Base-by-base conservation (phyloP, 1,140 invertebrate species). In the Stegodyphus dumicola region DNA sequence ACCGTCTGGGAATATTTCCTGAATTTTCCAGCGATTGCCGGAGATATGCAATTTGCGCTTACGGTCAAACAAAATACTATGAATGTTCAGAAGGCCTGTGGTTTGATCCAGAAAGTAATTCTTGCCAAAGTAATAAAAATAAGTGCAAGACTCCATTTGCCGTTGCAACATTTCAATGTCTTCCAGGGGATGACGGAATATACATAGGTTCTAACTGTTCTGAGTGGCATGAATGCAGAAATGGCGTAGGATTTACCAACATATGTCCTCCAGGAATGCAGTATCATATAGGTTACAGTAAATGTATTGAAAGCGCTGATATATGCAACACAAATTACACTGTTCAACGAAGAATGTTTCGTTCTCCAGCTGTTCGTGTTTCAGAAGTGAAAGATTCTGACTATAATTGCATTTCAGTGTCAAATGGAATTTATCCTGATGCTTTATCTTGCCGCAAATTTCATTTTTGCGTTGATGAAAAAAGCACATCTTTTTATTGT, bases 191-290 rank as follows among this genome's bases (percentile, higher is more conserved):
- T n/a, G 86, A 87, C 49, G 86, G 80, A n/a, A 60, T 84, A 9
- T 87, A 87, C 64, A n/a, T 75, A 10, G 60, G 33, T 11, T 17
- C 9, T 6, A 85, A 74, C 6, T 87, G 86, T 18, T 52, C 71
- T 0, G 10, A 66, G n/a, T 87, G 80, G 76, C 86, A 87, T 70
- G 86, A 87, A 79, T 87, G 86, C 60, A 52, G 80, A 51, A 74
- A 85, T 51, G 78, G 78, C 6, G 54, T 79, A 5, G 86, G 86
- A 1, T 77, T 77, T 60, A 85, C 81, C 15, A 83, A 84, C 65
- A 54, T 71, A 6, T 87, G 86, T n/a, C 81, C 86, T 0, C 6
- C 11, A 56, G 81, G 80, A 11, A 60, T 73, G 9, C 48, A 56
- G 52, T 80, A 80, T 15, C n/a, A 80, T 13, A 5, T 69, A 10